Base-by-base conservation (phyloP, 2,113 vertebrate genomes). In the Sinosuthora webbiana region DNA sequence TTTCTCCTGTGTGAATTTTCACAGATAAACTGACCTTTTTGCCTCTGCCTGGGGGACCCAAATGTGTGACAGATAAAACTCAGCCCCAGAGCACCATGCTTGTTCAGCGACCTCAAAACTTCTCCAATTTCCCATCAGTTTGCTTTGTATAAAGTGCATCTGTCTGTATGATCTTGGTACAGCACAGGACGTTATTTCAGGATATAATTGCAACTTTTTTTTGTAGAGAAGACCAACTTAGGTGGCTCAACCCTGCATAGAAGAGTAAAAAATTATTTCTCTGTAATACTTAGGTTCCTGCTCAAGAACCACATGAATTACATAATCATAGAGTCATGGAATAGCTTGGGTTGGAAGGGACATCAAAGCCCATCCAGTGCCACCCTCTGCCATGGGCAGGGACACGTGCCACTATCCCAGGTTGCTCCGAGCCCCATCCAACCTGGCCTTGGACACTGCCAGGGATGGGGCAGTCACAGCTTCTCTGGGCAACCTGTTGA, bases 391-490 rank as follows among this genome's bases (percentile, higher is more conserved):
- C 18, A 10, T 33, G 22, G 35, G 9, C 67, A 73, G 35, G 35
- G 18, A 57, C 59, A 88, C 8, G 16, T 50, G 10, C 18, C 42
- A 42, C 31, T 11, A 9, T 5, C 17, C 31, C 86, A 33, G 50
- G 0, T 7, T 50, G 44, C 44, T 73, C 59, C 5, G 25, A 74
- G 31, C 22, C 17, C 21, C 9, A 8, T 64, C 35, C 44, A 73
- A 0, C 15, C 35, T 57, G 59, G 18, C 37, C 31, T 57, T 44
- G 68, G 1, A 28, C 33, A 13, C 27, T 65, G 0, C 10, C 37
- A 52, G 11, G 13, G 35, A 64, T 64, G 41, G 27, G 11, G 10
- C 35, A 73, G 25, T 1, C 27, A 73, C 50, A 64, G 42, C 18
- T 42, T 31, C 59, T 73, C 59, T 42, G 59, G 31, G 30, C 18